Base-by-base conservation (phyloP, 2,113 vertebrate species). In the Hippocampus abdominalis region DNA sequence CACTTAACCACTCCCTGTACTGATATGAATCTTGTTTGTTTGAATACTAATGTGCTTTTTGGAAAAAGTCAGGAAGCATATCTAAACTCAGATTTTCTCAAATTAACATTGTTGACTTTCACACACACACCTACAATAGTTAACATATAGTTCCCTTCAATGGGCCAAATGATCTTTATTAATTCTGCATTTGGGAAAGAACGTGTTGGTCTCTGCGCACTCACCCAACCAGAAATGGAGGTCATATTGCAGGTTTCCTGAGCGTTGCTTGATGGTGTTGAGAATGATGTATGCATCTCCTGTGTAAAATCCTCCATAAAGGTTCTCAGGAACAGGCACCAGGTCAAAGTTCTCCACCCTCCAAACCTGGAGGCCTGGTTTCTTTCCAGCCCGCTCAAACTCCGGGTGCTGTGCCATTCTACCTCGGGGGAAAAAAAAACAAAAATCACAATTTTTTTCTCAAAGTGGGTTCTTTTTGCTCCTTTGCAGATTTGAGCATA, bases 221-320 rank as follows among this genome's bases (percentile, higher is more conserved):
- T 93, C 83, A 99, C 97, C 97, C 57, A 98, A 78, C 97, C 97
- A 99, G 91, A 95, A 99, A 80, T 98, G 97, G 66, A 99, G 90
- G 79, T 99, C 97, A 0, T 96, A 98, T 91, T 99, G 97, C 73
- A 98, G 91, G 71, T 79, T 92, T 2, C 97, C 96, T 0, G 91
- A 95, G 46, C 96, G 91, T 69, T 97, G 94, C 61, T 90, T 93
- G 87, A 98, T 94, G 48, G 97, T 98, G 91, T 96, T 97, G 65
- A 99, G 93, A 86, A 98, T 79, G 70, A 99, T 77, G 20, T 99
- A 99, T 36, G 97, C 95, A 3, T 99, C 97, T 0, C 97, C 97
- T 0, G 89, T 93, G 93, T 97, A 99, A 88, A 99, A 99, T 23
- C 95, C 94, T 54, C 97, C 97, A 0, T 96, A 92, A 3, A 96